Evolutionary conservation across 2,797 vertebrate genomes (phyloP), one percentile per base, ranked within the genome.

Genomic region (Rhinella marina): DNA sequence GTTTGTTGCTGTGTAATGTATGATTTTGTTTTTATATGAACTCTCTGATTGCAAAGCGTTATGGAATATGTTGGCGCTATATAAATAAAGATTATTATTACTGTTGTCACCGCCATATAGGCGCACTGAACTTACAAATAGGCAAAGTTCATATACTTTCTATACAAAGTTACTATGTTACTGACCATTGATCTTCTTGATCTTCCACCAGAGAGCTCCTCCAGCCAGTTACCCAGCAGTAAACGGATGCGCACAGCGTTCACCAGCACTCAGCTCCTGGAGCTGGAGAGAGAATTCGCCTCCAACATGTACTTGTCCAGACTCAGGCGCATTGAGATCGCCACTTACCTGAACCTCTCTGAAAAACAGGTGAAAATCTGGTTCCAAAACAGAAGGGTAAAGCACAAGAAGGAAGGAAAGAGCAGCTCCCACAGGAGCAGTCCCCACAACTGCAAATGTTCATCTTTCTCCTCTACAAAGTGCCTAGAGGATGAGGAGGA

Each of bases 291-390:
- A 4, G 98, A 99, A 94, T 99, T 99, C 94, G 97, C 98, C 76
- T 97, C 98, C 90, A 99, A 99, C 92, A 99, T 99, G 98, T 99
- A 99, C 94, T 96, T 99, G 88, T 99, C 98, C 89, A 96, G 98
- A 89, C 97, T 99, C 90, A 94, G 98, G 92, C 97, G 98, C 95
- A 99, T 99, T 90, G 98, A 99, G 95, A 99, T 99, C 91, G 98
- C 98, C 90, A 99, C 98, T 81, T 99, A 99, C 94, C 96, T 99
- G 92, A 99, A 99, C 92, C 96, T 99, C 92, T 99, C 98, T 13
- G 98, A 99, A 95, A 99, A 99, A 91, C 98, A 99, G 94, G 98
- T 98, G 91, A 99, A 99, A 93, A 99, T 99, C 92, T 99, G 98
- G 98, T 99, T 99, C 95, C 98, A 99, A 94, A 99, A 99, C 93